Evolutionary conservation across 2,888 invertebrate species (phyloP).

Genomic region (Melikaiella ostensackeni): DNA sequence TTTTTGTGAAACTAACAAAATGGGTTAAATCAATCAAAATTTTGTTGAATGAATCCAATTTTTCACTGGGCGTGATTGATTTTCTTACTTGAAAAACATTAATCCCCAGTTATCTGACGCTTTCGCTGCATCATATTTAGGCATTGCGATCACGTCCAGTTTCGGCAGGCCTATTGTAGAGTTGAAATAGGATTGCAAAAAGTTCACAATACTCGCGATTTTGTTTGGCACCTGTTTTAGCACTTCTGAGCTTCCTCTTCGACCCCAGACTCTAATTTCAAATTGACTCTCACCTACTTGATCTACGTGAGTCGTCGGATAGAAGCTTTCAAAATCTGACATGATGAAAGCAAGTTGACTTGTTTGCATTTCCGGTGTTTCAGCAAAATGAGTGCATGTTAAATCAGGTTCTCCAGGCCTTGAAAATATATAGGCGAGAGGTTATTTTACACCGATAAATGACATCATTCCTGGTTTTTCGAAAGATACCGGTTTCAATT

Average conservation of each 20-base stretch:
- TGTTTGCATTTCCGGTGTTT: slow-evolving; percentile 87
- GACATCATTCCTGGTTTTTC: too few relatives aligned
- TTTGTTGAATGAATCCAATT: too few relatives aligned
- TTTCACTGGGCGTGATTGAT: too few relatives aligned
- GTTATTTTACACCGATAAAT: neutral
- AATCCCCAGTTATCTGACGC: slow-evolving; percentile 90
- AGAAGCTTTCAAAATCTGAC: slow-evolving; percentile 81
- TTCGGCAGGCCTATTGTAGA: slow-evolving; percentile 83
- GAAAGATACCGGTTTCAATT: too few relatives aligned
- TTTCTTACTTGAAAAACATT: slow-evolving; percentile 85
- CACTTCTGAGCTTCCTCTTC: slow-evolving; percentile 81
- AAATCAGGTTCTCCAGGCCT: slow-evolving; percentile 81
- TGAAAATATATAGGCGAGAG: slow-evolving; percentile 44
- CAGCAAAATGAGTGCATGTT: slow-evolving; percentile 84
- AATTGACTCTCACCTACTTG: slow-evolving; percentile 73
- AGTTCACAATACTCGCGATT: slow-evolving; percentile 80
- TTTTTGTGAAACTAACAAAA: too few relatives aligned
- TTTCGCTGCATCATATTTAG: slow-evolving; percentile 84
- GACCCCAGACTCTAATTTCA: slow-evolving; percentile 82
- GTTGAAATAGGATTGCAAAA: slow-evolving; percentile 82
- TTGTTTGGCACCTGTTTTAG: slow-evolving; percentile 81
- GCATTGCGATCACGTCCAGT: slow-evolving; percentile 86
- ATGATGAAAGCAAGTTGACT: slow-evolving; percentile 86
- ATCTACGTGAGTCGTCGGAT: slow-evolving; percentile 70
- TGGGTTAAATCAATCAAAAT: too few relatives aligned